Evolutionary conservation across 2,113 vertebrate species (phyloP), one percentile per base, ranked within the genome.

Genomic region (Sinocyclocheilus grahami): DNA sequence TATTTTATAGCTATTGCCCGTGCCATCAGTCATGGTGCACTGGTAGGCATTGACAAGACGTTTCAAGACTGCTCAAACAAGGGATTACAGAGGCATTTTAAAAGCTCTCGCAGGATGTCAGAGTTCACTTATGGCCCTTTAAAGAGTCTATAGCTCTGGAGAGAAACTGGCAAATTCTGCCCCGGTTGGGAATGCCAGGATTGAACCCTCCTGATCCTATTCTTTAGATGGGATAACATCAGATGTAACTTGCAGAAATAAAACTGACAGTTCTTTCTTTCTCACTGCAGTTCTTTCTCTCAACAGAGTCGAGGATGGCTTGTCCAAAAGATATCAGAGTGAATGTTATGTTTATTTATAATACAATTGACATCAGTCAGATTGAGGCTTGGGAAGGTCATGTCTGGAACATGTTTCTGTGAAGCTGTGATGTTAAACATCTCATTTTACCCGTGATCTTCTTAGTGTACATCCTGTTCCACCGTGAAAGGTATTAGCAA

Each of bases 61-160:
- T 79, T 90, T 89, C 86, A 87, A 84, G 85, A 46, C 84, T 78
- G 69, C 87, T 89, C 82, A 87, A 85, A 89, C 79, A 88, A 85
- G 86, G 87, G 87, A 89, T 90, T 90, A 89, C 84, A 81, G 39
- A 91, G 90, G 87, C 78, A 89, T 91, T 90, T 91, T 89, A 90
- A 90, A 90, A 91, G 90, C 88, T 87, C 86, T 90, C 67, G 60
- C 63, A 79, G 81, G 89, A 89, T 90, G 89, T 90, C 89, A 88
- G 63, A 89, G 88, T 90, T 90, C 88, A 88, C 76, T 80, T 76
- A 84, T 37, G 37, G 81, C 33, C 80, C 80, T 58, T 60, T 88
- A 88, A 86, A 82, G 67, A 63, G 48, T 67, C 78, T 75, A 81
- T 86, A 88, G 82, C 87, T 63, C 78, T 81, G 55, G 39, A 51